Evolutionary conservation across 2,888 invertebrate genomes (phyloP).

Genomic region (Microdon myrmicae): DNA sequence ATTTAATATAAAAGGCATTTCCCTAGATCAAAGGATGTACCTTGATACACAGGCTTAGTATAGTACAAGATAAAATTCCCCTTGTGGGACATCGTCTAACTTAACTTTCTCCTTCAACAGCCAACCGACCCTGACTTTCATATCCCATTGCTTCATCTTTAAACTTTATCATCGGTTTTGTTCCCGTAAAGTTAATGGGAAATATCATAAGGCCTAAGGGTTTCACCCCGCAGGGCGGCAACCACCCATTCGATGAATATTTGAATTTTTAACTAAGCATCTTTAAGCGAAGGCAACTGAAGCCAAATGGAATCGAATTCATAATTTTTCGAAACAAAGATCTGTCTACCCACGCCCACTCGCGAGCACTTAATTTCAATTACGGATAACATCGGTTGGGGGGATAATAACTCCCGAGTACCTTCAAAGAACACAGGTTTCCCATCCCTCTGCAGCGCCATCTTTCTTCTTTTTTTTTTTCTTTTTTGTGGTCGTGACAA

Average conservation of each 20-base stretch:
- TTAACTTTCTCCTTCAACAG: too few species aligned
- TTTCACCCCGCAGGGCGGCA: neutral
- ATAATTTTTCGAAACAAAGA: constrained; percentile 31
- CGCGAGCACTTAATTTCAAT: constrained; percentile 50
- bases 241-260: neutral
- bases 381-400: constrained; percentile 33
- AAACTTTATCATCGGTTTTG: constrained; percentile 6
- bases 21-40: too few species aligned
- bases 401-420: constrained; percentile 1
- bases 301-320: constrained; percentile 42
- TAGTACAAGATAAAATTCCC: too few species aligned
- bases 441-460: neutral
- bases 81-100: too few species aligned
- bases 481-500: neutral
- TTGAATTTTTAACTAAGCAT: constrained; percentile 18
- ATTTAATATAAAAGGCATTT: too few species aligned
- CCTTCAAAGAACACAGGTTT: neutral
- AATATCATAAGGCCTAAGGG: constrained; percentile 14
- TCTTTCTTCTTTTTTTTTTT: neutral
- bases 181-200: constrained; percentile 22
- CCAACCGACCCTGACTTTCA: too few species aligned
- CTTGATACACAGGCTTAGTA: too few species aligned
- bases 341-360: constrained; percentile 33
- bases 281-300: neutral
- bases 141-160: constrained; percentile 2